Evolutionary conservation across 2,797 vertebrate species (phyloP), one percentile per base, ranked within the genome.

Genomic region (Diplodus puntazzo): DNA sequence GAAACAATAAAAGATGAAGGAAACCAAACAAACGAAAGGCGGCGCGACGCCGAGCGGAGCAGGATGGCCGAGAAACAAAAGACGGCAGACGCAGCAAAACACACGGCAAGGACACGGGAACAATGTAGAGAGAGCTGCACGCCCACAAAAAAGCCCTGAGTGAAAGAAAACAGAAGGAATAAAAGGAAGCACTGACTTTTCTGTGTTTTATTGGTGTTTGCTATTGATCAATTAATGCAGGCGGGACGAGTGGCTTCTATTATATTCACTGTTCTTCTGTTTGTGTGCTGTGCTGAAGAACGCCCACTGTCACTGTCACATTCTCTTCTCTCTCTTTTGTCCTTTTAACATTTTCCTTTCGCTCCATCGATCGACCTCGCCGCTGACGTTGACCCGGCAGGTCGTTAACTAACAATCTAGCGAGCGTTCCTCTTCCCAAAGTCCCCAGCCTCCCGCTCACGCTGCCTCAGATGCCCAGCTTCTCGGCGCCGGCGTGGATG

Each of bases 381-480:
- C 52, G 11, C 55, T 2, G 48, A 52, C 68, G 79, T 23, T 34
- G 18, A 65, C 70, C 74, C 25, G 57, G 90, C 97, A 99, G 98
- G 96, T 98, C 96, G 71, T 95, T 99, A 94, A 97, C 97, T 95
- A 98, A 97, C 97, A 98, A 96, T 95, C 96, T 99, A 92, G 97
- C 97, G 74, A 98, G 95, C 93, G 96, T 99, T 94, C 96, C 97
- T 93, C 97, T 99, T 92, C 97, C 97, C 94, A 99, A 97, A 96
- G 97, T 99, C 92, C 96, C 98, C 94, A 97, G 95, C 94, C 96
- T 99, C 93, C 96, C 97, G 92, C 95, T 99, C 95, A 97, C 96
- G 79, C 96, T 99, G 94, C 98, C 96, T 66, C 97, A 97, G 96
- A 97, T 99, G 93, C 98, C 98, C 96, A 97, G 92, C 94, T 96